Evolutionary conservation across 2,113 vertebrate species (phyloP).

Genomic region (Spermophilus dauricus): DNA sequence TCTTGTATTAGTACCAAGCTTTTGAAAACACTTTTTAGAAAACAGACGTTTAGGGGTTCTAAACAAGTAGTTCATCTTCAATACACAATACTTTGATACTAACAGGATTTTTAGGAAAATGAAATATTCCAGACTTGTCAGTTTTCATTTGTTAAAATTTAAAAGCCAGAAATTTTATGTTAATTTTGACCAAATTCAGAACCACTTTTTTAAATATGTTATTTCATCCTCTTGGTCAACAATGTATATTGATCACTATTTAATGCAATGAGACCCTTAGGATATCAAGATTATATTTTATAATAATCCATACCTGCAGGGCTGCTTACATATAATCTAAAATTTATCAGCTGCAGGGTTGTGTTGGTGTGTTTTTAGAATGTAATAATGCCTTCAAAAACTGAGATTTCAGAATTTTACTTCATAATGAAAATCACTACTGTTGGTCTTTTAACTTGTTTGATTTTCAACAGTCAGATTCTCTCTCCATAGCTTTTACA

Average conservation of each 20-base stretch:
- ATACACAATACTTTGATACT: neutral
- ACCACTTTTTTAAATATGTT: neutral
- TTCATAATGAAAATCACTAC: neutral
- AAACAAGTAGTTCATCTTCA: slow-evolving; percentile 32
- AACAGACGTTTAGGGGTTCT: neutral
- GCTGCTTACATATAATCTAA: neutral
- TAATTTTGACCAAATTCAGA: neutral
- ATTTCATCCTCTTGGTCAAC: neutral
- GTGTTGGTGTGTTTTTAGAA: neutral
- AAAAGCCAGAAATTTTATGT: slow-evolving; percentile 1
- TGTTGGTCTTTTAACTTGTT: neutral
- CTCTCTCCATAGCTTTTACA: slow-evolving; percentile 7
- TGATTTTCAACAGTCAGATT: neutral
- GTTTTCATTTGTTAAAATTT: slow-evolving; percentile 46
- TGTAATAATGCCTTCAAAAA: neutral
- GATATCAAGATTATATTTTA: neutral
- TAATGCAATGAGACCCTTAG: neutral
- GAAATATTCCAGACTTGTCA: neutral
- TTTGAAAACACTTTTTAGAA: slow-evolving; percentile 9
- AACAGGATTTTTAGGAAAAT: neutral
- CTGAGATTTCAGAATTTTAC: slow-evolving; percentile 26
- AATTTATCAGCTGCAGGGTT: neutral
- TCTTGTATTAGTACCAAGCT: neutral
- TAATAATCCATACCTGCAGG: neutral
- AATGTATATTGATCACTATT: slow-evolving; percentile 4